These are phyloP conservation scores for Drosophila subsilvestris DNA, from an alignment of 2,888 invertebrate genomes.

Conservation along the genomic window DNA sequence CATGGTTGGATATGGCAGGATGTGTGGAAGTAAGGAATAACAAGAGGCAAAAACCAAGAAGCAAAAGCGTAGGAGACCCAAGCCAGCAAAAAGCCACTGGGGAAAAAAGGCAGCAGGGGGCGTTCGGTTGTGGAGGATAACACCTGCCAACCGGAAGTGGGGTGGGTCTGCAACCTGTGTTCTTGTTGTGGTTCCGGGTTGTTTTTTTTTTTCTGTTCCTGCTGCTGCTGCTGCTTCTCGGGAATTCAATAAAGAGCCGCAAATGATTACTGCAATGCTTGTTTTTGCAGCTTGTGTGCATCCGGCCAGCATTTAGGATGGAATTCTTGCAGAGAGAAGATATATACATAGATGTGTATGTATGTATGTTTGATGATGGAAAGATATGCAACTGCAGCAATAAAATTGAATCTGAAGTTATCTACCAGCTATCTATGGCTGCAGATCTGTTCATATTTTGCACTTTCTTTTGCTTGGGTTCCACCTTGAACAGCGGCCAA, in stretches of 20 bases:
- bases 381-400: conserved; percentile 33
- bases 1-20: conserved; percentile 13
- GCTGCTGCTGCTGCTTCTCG: conserved; percentile 15
- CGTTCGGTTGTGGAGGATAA: conserved; percentile 18
- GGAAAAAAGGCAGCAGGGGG: conserved; percentile 21
- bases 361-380: conserved; percentile 27
- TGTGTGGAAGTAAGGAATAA: conserved; percentile 43
- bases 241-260: conserved; percentile 70
- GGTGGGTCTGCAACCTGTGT: background rate
- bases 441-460: conserved; percentile 4
- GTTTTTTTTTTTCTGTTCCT: conserved; percentile 28
- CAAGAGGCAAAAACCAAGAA: conserved; percentile 31
- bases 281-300: conserved; percentile 52
- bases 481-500: conserved; percentile 25
- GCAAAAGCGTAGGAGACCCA: conserved; percentile 1
- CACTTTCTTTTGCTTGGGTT: conserved; percentile 1
- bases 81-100: conserved; percentile 13
- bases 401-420: conserved; percentile 24
- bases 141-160: conserved; percentile 46
- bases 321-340: conserved; percentile 7
- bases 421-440: conserved; percentile 20
- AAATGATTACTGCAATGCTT: conserved; percentile 54
- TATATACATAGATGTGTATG: conserved; percentile 17
- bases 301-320: conserved; percentile 48
- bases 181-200: conserved; percentile 34